A percentile compares a stretch with the other conserved stretches of the same genome.
Evolutionary conservation across 2,797 vertebrate species (phyloP).

Genomic region (Gymnothorax reevesii): DNA sequence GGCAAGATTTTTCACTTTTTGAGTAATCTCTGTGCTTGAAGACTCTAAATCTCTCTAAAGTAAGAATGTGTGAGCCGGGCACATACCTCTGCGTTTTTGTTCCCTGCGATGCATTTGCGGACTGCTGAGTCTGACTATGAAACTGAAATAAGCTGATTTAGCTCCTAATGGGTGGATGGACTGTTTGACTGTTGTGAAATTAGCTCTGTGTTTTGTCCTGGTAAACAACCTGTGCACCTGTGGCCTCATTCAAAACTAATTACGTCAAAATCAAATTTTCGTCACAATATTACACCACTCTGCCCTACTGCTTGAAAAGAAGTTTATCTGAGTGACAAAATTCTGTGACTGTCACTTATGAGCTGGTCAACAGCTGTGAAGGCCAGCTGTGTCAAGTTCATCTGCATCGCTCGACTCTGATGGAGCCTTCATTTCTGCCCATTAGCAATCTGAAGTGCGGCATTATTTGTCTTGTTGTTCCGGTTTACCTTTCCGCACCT

Average conservation of each 20-base stretch:
- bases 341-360: background rate
- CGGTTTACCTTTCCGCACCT: background rate
- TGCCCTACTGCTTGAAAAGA: background rate
- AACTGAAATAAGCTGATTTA: too few species aligned
- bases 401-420: background rate
- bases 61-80: too few species aligned
- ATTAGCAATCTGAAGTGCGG: background rate
- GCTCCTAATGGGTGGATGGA: too few species aligned
- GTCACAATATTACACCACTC: background rate
- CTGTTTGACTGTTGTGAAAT: slow-evolving; percentile 34
- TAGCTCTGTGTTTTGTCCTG: slow-evolving; percentile 30
- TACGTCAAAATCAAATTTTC: background rate
- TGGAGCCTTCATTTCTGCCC: background rate
- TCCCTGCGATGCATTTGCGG: too few species aligned
- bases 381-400: slow-evolving; percentile 4
- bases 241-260: slow-evolving; percentile 28
- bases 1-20: too few species aligned
- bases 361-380: background rate
- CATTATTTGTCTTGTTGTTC: background rate
- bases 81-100: too few species aligned
- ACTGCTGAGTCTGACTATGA: too few species aligned
- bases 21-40: too few species aligned
- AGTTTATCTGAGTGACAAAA: background rate
- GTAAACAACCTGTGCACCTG: slow-evolving; percentile 37
- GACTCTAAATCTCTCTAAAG: too few species aligned